phyloP scores from a whole-genome alignment of 2,888 invertebrate genomes.

The Plebejus anna region DNA sequence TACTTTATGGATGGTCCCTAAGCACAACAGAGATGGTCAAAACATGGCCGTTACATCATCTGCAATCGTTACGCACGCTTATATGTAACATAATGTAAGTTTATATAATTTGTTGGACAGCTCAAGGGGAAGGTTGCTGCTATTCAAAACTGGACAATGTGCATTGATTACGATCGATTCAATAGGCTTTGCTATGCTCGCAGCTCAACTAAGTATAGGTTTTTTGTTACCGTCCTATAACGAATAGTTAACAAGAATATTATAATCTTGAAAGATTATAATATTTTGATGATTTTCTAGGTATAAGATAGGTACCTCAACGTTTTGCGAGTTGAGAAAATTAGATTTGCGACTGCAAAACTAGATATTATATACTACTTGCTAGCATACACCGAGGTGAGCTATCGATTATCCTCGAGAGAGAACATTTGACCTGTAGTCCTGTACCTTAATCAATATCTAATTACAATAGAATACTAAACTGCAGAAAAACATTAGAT shows the following conservation, averaged over 20 bases:
- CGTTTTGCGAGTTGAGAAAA: too few species aligned
- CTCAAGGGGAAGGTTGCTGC: constrained; percentile 42
- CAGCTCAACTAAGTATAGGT: not conserved
- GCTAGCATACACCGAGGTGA: not conserved
- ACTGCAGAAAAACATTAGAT: not conserved
- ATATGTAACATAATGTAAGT: constrained; percentile 26
- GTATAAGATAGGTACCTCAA: too few species aligned
- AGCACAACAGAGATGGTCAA: not conserved
- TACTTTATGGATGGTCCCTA: not conserved
- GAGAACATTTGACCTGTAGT: not conserved
- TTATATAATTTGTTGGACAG: constrained; percentile 36
- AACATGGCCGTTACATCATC: constrained; percentile 17
- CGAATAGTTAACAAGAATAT: too few species aligned
- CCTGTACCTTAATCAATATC: not conserved
- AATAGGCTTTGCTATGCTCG: not conserved
- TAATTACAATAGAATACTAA: not conserved
- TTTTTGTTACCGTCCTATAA: too few species aligned
- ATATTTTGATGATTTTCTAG: too few species aligned
- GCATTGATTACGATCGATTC: constrained; percentile 35
- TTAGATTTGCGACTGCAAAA: too few species aligned
- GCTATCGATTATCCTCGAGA: constrained; percentile 53
- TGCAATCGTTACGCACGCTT: not conserved
- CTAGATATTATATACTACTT: too few species aligned
- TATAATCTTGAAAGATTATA: too few species aligned
- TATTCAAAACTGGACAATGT: constrained; percentile 35